Base-by-base conservation (phyloP, 2,888 invertebrate genomes). In the Heliconius cydno region DNA sequence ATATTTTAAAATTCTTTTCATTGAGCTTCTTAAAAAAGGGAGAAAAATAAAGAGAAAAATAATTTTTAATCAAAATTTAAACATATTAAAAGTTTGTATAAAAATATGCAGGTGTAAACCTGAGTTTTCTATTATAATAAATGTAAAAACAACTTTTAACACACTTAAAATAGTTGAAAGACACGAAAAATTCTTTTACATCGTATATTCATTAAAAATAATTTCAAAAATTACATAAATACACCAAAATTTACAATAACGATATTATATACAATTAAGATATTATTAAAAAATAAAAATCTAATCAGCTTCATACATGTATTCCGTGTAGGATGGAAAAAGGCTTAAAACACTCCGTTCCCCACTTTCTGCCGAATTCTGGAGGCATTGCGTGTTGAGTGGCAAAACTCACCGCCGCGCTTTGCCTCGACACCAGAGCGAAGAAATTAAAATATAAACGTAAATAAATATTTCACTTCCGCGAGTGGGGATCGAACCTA, bases 181-280 rank as follows among this genome's bases (percentile, higher is more conserved):
- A 68, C n/a, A 72, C 4, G 19, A 5, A 57, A n/a, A 57, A n/a
- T n/a, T 12, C 5, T 34, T 57, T 28, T 57, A 73, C 12, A n/a
- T 52, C 13, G 22, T 73, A 73, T 52, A 34, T 73, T 73, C 30
- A 73, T 73, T 30, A 73, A 73, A 52, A n/a, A 57, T 12, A 73
- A 28, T 22, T 52, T 73, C 22, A 22, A 57, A 52, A 73, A 34
- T 72, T 72, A 68, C 68, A 72, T 52, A 22, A 57, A 30, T 52
- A 30, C 72, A 72, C 52, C 52, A 28, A 28, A 22, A 72, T 52
- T 72, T 72, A 72, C 52, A 57, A 57, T 30, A 30, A 72, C 30
- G 9, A 72, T 34, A 34, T 34, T 72, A 72, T 72, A 72, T 22
- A 71, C 28, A 71, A 46, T 6, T 72, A 19, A n/a, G n/a, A n/a